Conservation (phyloP, 1,140 invertebrate genomes). For the Nixonia krombeini region DNA sequence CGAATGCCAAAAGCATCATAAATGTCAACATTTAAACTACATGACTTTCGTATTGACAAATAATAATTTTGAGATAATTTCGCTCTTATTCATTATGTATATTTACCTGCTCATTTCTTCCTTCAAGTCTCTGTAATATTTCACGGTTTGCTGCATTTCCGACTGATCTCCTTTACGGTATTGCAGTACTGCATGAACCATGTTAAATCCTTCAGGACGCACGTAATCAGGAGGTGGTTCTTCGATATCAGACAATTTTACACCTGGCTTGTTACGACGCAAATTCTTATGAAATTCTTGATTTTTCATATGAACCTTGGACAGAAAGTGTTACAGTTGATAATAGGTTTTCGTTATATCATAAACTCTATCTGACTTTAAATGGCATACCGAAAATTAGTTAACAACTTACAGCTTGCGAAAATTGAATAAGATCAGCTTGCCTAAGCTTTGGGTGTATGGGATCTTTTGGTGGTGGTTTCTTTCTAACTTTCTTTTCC, state of each 20-base stretch:
- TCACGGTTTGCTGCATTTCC: constrained; percentile 66
- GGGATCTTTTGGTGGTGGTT: constrained; percentile 49
- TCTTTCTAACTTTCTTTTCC: constrained; percentile 53
- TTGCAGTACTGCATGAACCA: constrained; percentile 72
- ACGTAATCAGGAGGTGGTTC: constrained; percentile 73
- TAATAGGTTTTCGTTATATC: no score
- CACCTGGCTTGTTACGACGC: constrained; percentile 75
- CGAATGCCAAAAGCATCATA: constrained; percentile 66
- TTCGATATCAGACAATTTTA: constrained; percentile 73
- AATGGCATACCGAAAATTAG: constrained; percentile 47
- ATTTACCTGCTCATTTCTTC: constrained; percentile 74
- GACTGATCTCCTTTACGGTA: constrained; percentile 61
- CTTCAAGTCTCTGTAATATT: constrained; percentile 71
- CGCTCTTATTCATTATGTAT: constrained; percentile 21
- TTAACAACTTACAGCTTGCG: constrained; percentile 70
- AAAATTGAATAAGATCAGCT: constrained; percentile 71
- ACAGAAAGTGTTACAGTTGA: no score
- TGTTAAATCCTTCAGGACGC: constrained; percentile 75
- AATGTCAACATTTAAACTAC: constrained; percentile 61
- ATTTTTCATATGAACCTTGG: constrained; percentile 78
- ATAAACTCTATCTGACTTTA: neutral
- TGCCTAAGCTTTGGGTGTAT: constrained; percentile 66
- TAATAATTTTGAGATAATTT: no score
- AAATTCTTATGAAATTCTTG: constrained; percentile 80
- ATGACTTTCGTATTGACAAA: constrained; percentile 12